A percentile compares a stretch with the other conserved stretches of the same genome.
phyloP scores from a whole-genome alignment of 2,113 vertebrate genomes.

The Forbesichthys agassizii region DNA sequence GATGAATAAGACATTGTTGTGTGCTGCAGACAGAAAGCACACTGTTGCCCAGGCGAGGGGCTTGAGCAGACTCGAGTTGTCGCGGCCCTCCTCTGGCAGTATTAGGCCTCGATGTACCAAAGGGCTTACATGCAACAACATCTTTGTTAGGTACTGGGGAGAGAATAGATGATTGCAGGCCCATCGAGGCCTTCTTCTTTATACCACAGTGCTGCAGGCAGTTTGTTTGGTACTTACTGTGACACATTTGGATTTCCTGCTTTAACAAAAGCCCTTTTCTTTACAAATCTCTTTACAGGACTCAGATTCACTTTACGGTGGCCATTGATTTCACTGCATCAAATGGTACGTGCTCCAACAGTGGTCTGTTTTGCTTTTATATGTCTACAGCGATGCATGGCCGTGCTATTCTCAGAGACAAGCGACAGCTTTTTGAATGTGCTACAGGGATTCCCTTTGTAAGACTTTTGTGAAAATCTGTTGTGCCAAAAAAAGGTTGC shows the following conservation, averaged over 20 bases:
- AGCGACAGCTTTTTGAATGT: conserved; percentile 2
- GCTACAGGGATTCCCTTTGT: background rate
- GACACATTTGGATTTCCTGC: conserved; percentile 18
- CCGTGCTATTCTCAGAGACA: conserved; percentile 22
- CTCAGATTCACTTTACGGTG: conserved; percentile 96
- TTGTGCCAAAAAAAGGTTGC: background rate
- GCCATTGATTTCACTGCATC: conserved; percentile 97
- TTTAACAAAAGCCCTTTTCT: conserved; percentile 34
- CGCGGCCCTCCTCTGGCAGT: conserved; percentile 3
- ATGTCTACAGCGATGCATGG: conserved; percentile 38
- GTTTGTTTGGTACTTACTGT: background rate
- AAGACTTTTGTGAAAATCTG: background rate
- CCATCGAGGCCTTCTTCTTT: conserved; percentile 43
- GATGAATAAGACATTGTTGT: background rate
- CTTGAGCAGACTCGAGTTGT: conserved; percentile 15
- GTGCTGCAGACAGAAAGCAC: background rate
- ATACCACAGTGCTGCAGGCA: conserved; percentile 22
- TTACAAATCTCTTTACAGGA: conserved; percentile 73
- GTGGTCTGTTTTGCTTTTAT: conserved; percentile 9
- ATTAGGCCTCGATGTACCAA: conserved; percentile 10
- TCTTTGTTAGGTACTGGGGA: background rate
- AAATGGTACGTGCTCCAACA: conserved; percentile 82
- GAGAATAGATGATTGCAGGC: background rate
- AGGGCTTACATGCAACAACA: background rate
- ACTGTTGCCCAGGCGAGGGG: conserved; percentile 27